These are phyloP conservation scores for Arremon aurantiirostris DNA, from an alignment of 2,797 vertebrate genomes.

Conservation along the genomic window DNA sequence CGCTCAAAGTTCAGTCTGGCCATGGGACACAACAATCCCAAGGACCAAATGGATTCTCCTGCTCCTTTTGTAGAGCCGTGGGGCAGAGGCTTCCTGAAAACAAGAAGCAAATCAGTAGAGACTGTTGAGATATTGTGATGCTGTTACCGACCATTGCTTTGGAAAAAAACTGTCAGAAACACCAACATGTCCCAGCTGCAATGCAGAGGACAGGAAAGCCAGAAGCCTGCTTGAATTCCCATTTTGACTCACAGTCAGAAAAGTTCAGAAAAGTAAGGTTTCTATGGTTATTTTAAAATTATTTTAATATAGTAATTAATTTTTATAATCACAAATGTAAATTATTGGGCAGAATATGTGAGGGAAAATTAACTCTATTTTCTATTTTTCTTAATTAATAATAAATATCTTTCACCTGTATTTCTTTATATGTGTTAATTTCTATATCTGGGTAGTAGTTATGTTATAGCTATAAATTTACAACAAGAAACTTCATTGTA, in stretches of 20 bases:
- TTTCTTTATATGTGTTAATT: neutral
- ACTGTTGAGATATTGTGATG: accelerated
- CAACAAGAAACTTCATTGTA: too few relatives aligned
- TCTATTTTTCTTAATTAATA: neutral
- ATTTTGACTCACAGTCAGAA: neutral
- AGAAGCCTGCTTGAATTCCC: neutral
- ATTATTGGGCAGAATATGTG: neutral
- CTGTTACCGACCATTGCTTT: neutral
- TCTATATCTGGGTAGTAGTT: neutral
- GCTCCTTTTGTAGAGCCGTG: neutral
- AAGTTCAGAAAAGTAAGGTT: neutral
- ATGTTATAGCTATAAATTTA: neutral
- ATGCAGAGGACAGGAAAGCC: neutral
- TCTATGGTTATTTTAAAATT: neutral
- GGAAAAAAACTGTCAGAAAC: neutral
- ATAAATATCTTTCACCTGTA: neutral
- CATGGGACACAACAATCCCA: neutral
- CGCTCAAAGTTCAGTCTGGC: neutral
- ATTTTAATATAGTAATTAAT: neutral
- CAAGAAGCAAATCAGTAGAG: neutral
- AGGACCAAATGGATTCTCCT: neutral
- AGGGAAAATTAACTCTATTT: neutral
- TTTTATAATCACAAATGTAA: neutral
- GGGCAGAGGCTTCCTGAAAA: neutral
- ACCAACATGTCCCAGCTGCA: neutral